These are phyloP conservation scores for Periparus ater DNA, from an alignment of 2,797 vertebrate species.

Conservation along the genomic window DNA sequence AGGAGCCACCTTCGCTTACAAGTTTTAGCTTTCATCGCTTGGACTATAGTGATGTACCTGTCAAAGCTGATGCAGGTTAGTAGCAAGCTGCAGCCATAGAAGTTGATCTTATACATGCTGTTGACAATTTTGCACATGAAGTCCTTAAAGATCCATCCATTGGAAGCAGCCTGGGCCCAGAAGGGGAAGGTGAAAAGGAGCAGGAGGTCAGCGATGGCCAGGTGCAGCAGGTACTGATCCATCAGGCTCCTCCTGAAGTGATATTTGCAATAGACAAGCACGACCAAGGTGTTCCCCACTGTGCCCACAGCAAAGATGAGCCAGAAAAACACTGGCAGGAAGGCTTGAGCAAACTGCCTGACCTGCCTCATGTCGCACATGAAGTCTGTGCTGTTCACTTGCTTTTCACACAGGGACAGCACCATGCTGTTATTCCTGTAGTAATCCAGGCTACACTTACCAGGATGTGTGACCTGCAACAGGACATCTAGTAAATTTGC, in stretches of 20 bases:
- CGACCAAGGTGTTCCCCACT: conserved; percentile 84
- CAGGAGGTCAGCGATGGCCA: conserved; percentile 89
- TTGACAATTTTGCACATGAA: conserved; percentile 82
- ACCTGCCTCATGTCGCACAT: conserved; percentile 75
- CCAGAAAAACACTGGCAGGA: conserved; percentile 84
- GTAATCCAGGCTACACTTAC: background rate
- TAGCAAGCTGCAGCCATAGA: conserved; percentile 88
- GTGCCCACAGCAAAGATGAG: conserved; percentile 83
- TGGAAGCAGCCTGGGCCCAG: conserved; percentile 81
- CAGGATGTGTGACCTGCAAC: conserved; percentile 31
- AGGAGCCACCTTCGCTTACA: conserved; percentile 78
- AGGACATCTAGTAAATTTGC: background rate
- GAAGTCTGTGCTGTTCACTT: background rate
- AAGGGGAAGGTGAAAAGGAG: conserved; percentile 88
- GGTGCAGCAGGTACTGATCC: conserved; percentile 85
- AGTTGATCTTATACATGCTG: conserved; percentile 88
- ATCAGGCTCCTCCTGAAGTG: conserved; percentile 87
- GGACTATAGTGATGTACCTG: conserved; percentile 87
- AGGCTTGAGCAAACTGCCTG: conserved; percentile 75
- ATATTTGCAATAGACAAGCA: conserved; percentile 83
- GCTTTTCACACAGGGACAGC: background rate
- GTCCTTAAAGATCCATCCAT: conserved; percentile 81
- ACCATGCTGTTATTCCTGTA: background rate
- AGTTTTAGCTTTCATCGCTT: conserved; percentile 80
- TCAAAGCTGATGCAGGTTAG: conserved; percentile 91